Conservation (phyloP, 1,140 invertebrate species). For the Aphelenchoides fujianensis region DNA sequence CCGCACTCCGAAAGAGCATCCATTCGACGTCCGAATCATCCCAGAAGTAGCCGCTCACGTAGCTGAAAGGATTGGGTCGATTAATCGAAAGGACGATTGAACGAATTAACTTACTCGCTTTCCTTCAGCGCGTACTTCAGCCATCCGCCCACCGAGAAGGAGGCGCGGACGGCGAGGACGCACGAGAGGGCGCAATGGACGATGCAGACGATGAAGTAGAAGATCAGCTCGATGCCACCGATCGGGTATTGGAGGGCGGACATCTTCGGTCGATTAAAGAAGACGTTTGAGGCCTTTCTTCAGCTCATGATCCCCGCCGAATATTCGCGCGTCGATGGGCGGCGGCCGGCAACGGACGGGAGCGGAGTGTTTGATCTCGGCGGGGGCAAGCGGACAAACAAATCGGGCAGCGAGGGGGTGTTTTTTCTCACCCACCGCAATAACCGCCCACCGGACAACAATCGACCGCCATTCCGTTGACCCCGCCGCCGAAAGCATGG, state of each 20-base stretch:
- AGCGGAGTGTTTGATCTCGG: no score
- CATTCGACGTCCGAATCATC: slow-evolving; percentile 49
- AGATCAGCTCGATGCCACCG: slow-evolving; percentile 13
- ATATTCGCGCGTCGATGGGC: no score
- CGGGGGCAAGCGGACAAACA: no score
- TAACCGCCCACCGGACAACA: no score
- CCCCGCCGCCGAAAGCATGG: no score
- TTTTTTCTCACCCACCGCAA: no score
- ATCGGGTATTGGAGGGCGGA: slow-evolving; percentile 27
- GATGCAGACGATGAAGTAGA: slow-evolving; percentile 41
- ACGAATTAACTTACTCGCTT: slow-evolving; percentile 39
- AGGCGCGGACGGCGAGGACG: slow-evolving; percentile 28
- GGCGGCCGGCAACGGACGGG: no score
- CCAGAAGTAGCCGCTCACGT: slow-evolving; percentile 28
- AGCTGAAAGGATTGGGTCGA: slow-evolving; percentile 26
- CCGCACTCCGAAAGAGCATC: slow-evolving; percentile 41
- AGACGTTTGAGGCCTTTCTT: no score
- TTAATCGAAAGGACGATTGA: slow-evolving; percentile 8
- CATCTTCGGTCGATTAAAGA: no score
- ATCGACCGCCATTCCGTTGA: no score
- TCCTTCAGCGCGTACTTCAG: slow-evolving; percentile 35
- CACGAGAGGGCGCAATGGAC: slow-evolving; percentile 42
- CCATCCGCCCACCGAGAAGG: slow-evolving; percentile 22
- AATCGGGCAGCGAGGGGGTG: no score
- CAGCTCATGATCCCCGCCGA: no score